phyloP scores from a whole-genome alignment of 2,797 vertebrate species.

The Microchirus variegatus region DNA sequence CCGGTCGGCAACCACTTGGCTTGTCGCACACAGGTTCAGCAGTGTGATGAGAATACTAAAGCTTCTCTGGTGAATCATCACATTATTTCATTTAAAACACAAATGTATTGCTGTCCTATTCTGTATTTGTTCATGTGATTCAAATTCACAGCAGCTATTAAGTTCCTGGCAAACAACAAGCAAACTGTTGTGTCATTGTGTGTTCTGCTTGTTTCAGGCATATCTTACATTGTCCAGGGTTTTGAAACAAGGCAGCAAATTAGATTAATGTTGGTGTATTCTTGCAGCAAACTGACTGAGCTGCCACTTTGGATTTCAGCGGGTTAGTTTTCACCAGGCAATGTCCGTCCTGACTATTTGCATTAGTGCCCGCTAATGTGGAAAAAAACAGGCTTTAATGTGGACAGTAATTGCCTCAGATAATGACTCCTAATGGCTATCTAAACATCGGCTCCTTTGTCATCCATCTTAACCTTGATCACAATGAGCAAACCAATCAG shows the following conservation, averaged over 20 bases:
- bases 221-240: slow-evolving; percentile 12
- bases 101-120: slow-evolving; percentile 6
- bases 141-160: neutral
- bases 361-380: slow-evolving; percentile 20
- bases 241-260: slow-evolving; percentile 12
- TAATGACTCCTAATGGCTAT: slow-evolving; percentile 50
- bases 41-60: slow-evolving; percentile 39
- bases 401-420: slow-evolving; percentile 37
- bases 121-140: slow-evolving; percentile 20
- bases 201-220: too few species aligned
- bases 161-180: slow-evolving; percentile 3
- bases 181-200: slow-evolving; percentile 4
- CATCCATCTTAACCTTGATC: slow-evolving; percentile 61
- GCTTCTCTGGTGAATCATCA: slow-evolving; percentile 26
- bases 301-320: neutral
- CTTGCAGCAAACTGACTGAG: neutral
- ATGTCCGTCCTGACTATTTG: slow-evolving; percentile 24
- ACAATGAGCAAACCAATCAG: slow-evolving; percentile 35
- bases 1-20: slow-evolving; percentile 8
- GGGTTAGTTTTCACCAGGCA: slow-evolving; percentile 5
- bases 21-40: slow-evolving; percentile 6
- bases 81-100: slow-evolving; percentile 24
- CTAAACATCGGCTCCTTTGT: slow-evolving; percentile 52
- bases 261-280: neutral
- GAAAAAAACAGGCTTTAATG: slow-evolving; percentile 37